phyloP scores from a whole-genome alignment of 2,113 vertebrate genomes.

The Callipepla californica region DNA sequence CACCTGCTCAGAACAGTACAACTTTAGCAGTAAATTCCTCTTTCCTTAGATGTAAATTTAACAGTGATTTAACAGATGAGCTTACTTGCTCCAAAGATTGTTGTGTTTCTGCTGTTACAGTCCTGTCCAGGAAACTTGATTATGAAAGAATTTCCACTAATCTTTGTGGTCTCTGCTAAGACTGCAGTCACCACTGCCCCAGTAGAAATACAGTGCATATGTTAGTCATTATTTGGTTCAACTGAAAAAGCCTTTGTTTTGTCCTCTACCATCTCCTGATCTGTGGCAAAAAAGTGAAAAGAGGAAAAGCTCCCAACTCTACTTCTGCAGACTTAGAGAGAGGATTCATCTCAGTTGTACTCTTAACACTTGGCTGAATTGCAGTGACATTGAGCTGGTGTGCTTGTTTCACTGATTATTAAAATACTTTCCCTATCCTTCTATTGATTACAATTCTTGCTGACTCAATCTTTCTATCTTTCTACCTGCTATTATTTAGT shows the following conservation, averaged over 20 bases:
- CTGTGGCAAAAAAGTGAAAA: too few species aligned
- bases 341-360: background rate
- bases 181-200: background rate
- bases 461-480: background rate
- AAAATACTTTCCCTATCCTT: background rate
- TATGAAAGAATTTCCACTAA: background rate
- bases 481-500: background rate
- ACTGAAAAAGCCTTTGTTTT: background rate
- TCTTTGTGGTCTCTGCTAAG: background rate
- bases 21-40: background rate
- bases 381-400: background rate
- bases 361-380: background rate
- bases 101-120: background rate
- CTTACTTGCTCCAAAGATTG: background rate
- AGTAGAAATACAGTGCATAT: background rate
- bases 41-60: background rate
- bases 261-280: too few species aligned
- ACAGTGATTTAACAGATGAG: background rate
- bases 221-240: background rate
- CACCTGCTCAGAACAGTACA: background rate
- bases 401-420: background rate
- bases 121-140: too few species aligned
- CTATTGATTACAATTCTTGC: background rate
- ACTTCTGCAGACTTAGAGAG: background rate
- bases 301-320: background rate